These are phyloP conservation scores for Tenthredo scrophulariae DNA, from an alignment of 2,888 invertebrate genomes.

Conservation along the genomic window DNA sequence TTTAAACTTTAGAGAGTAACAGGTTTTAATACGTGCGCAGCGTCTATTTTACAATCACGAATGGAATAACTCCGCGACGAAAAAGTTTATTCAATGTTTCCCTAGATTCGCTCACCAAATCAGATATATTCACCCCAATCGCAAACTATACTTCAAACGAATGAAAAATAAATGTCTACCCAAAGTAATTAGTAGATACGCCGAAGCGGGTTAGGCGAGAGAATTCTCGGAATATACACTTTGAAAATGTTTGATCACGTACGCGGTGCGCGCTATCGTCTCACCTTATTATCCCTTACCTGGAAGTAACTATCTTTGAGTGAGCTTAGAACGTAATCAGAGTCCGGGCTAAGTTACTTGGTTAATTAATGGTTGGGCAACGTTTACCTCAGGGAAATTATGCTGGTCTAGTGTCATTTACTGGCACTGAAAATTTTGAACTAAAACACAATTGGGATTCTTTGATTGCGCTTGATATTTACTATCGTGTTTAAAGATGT, in stretches of 20 bases:
- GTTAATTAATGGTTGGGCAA: constrained; percentile 44
- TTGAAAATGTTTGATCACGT: constrained; percentile 36
- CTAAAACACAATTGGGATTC: not conserved
- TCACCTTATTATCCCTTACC: constrained; percentile 44
- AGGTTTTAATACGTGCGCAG: not conserved
- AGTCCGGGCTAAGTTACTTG: constrained; percentile 1
- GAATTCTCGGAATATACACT: constrained; percentile 30
- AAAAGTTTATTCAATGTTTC: not conserved
- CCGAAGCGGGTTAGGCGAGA: not conserved
- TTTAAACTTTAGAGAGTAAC: constrained; percentile 23
- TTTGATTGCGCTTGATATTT: not conserved
- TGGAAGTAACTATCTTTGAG: constrained; percentile 46
- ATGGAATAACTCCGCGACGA: not conserved
- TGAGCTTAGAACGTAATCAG: constrained; percentile 46
- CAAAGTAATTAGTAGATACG: constrained; percentile 11
- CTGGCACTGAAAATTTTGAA: not conserved
- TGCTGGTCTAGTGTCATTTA: constrained; percentile 7
- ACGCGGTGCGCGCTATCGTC: constrained; percentile 1
- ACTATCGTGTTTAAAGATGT: not conserved
- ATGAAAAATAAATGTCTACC: not conserved
- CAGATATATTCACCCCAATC: not conserved
- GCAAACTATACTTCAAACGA: not conserved
- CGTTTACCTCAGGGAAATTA: constrained; percentile 47
- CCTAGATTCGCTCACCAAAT: not conserved
- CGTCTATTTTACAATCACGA: not conserved